phyloP scores from a whole-genome alignment of 2,113 vertebrate species.

The Diphyllodes magnificus region DNA sequence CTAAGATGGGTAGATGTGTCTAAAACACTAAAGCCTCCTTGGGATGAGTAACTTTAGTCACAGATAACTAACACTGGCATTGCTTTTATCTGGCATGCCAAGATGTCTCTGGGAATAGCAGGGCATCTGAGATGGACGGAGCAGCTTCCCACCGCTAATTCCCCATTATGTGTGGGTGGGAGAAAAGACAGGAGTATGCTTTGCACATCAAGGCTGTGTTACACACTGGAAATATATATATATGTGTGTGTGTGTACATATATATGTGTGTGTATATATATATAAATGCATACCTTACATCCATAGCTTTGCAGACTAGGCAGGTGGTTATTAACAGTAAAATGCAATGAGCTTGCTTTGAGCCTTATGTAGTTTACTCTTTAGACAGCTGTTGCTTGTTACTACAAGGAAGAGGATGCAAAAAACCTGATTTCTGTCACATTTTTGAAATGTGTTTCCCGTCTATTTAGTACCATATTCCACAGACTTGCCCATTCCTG shows the following conservation, averaged over 20 bases:
- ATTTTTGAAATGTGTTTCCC: not conserved
- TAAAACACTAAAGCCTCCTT: not conserved
- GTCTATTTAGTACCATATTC: not conserved
- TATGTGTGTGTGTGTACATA: too few relatives aligned
- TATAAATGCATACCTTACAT: not conserved
- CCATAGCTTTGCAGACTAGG: not conserved
- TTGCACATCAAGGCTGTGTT: not conserved
- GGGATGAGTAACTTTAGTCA: not conserved
- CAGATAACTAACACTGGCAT: not conserved
- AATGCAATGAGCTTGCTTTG: not conserved
- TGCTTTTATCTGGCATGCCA: not conserved
- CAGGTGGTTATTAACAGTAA: not conserved
- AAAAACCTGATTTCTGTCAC: not conserved
- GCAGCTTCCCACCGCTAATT: not conserved
- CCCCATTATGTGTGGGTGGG: not conserved
- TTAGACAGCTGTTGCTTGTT: not conserved
- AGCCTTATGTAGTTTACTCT: not conserved
- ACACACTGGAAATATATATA: not conserved
- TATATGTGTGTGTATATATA: not conserved
- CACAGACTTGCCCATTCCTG: not conserved
- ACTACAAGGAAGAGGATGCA: not conserved
- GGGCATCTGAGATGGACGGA: not conserved
- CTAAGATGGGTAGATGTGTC: not conserved
- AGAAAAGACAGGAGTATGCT: not conserved
- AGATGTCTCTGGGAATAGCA: not conserved